phyloP scores from a whole-genome alignment of 2,888 invertebrate species.

The Amphipoea lucens region DNA sequence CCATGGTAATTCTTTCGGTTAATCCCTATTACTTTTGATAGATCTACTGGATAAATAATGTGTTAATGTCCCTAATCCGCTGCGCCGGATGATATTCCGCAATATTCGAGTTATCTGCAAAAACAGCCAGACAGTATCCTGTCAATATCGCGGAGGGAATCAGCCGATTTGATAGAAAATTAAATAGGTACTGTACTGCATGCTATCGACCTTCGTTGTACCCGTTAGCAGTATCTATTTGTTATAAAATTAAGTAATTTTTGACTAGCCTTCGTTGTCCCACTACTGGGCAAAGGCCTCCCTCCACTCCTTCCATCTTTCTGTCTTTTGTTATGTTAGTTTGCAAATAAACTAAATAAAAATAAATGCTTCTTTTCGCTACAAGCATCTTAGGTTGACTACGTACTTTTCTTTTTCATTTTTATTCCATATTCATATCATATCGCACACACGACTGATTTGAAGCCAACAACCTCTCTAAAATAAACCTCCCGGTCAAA shows the following conservation, averaged over 20 bases:
- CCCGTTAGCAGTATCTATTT: not conserved
- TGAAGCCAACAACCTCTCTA: conserved; percentile 66
- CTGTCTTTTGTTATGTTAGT: not conserved
- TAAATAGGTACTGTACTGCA: conserved; percentile 5
- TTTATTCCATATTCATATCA: conserved; percentile 48
- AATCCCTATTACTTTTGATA: not conserved
- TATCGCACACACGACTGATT: conserved; percentile 66
- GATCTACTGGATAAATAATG: not conserved
- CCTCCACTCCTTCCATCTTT: too few relatives aligned
- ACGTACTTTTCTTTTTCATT: not conserved
- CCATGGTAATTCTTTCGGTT: not conserved
- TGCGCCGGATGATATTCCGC: conserved; percentile 16
- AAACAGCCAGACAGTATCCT: conserved; percentile 32
- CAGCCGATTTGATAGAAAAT: conserved; percentile 44
- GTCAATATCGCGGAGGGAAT: conserved; percentile 30
- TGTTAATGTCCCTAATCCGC: not conserved
- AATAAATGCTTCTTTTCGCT: not conserved
- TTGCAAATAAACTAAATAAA: conserved; percentile 6
- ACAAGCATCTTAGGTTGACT: not conserved
- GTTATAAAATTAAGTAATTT: not conserved
- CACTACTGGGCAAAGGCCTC: not conserved
- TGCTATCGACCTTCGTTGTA: conserved; percentile 9
- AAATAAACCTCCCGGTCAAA: conserved; percentile 67
- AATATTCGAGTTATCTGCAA: conserved; percentile 30
- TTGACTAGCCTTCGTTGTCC: not conserved